phyloP scores from a whole-genome alignment of 92 coral and sea anemone genomes.

The Phymanthus crucifer region DNA sequence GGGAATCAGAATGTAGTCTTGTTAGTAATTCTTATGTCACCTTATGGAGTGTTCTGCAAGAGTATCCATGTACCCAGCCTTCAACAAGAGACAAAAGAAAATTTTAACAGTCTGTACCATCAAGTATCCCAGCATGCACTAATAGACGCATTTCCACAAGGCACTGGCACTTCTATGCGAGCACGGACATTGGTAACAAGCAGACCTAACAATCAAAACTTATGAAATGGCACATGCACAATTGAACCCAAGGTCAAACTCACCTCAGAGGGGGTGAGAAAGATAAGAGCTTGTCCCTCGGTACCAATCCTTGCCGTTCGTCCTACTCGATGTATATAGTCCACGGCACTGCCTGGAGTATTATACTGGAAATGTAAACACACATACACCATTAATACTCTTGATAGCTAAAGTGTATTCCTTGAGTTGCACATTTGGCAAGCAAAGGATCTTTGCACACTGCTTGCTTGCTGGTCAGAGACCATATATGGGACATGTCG shows the following conservation, averaged over 20 bases:
- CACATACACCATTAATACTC: neutral
- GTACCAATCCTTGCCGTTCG: conserved; percentile 96
- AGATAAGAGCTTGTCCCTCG: conserved; percentile 79
- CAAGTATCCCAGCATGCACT: too few relatives aligned
- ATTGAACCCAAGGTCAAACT: neutral
- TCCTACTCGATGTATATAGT: conserved; percentile 95
- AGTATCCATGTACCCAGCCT: conserved; percentile 74
- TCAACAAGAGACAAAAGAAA: neutral
- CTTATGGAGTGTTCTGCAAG: conserved; percentile 70
- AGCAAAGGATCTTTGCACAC: too few relatives aligned
- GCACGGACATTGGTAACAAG: neutral
- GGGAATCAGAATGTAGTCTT: too few relatives aligned
- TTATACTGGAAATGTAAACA: conserved; percentile 59
- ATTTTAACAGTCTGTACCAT: neutral
- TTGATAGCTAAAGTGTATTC: too few relatives aligned
- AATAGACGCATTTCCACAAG: too few relatives aligned
- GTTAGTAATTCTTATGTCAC: conserved; percentile 19
- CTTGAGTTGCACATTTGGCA: too few relatives aligned
- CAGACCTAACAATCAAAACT: neutral
- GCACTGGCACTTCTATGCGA: neutral
- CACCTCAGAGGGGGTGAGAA: conserved; percentile 90
- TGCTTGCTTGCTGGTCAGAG: too few relatives aligned
- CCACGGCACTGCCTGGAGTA: conserved; percentile 88
- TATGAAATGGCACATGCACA: neutral
- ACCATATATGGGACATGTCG: too few relatives aligned